Evolutionary conservation across 2,113 vertebrate genomes (phyloP).

Genomic region (Cochlearius cochlearius): DNA sequence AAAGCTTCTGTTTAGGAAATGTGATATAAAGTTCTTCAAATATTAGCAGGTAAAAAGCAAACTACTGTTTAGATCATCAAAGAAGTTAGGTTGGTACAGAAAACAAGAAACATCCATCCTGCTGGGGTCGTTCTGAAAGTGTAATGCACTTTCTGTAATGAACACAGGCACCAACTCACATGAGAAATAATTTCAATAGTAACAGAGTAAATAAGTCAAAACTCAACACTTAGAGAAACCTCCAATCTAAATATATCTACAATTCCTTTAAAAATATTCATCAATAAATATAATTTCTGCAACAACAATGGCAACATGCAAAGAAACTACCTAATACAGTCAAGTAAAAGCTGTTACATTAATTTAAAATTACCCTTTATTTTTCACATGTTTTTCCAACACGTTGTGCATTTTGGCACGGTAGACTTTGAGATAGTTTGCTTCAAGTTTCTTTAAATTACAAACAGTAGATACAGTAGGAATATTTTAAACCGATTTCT

Average conservation of each 20-base stretch:
- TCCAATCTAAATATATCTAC: neutral
- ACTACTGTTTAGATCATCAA: neutral
- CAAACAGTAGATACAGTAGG: conserved; percentile 76
- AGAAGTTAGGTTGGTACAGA: neutral
- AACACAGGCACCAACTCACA: neutral
- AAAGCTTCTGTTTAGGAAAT: neutral
- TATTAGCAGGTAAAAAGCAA: neutral
- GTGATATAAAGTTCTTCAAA: neutral
- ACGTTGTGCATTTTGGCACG: conserved; percentile 64
- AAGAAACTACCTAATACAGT: neutral
- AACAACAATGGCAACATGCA: neutral
- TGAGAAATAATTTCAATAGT: neutral
- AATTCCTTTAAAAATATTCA: neutral
- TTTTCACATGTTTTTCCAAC: conserved; percentile 73
- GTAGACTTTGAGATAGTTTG: conserved; percentile 52
- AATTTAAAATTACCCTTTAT: conserved; percentile 73
- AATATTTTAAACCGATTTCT: conserved; percentile 61
- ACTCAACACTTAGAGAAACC: neutral
- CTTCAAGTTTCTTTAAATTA: conserved; percentile 82
- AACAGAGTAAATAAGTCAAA: neutral
- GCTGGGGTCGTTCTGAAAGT: neutral
- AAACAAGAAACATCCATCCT: neutral
- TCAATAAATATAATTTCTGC: neutral
- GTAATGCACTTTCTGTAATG: neutral
- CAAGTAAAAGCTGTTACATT: neutral